phyloP scores from a whole-genome alignment of 2,888 invertebrate genomes.

The Loripinus fragilis region DNA sequence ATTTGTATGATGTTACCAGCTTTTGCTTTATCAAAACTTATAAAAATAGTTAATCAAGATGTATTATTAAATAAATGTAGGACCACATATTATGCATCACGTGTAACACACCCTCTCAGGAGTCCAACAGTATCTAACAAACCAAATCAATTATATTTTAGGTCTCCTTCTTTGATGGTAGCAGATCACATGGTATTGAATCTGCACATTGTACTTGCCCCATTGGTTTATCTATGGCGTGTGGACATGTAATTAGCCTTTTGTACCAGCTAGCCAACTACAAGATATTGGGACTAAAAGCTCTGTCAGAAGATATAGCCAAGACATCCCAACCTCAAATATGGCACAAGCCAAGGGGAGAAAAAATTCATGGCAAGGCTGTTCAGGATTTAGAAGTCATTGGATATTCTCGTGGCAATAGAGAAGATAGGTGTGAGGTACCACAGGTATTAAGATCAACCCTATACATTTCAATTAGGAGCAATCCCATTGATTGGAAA shows the following conservation, averaged over 20 bases:
- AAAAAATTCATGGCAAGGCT: not conserved
- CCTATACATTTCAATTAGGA: not conserved
- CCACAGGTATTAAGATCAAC: not conserved
- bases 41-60: not conserved
- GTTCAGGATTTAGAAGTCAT: not conserved
- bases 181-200: not conserved
- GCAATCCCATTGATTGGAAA: too few relatives aligned
- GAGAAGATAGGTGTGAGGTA: not conserved
- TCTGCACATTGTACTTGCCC: not conserved
- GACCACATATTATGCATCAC: not conserved
- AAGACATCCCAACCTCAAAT: too few relatives aligned
- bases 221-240: not conserved
- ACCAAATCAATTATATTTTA: not conserved
- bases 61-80: not conserved
- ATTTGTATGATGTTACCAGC: too few relatives aligned
- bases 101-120: not conserved
- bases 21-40: not conserved
- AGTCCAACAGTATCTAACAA: not conserved
- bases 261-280: conserved; percentile 1
- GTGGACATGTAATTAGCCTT: not conserved
- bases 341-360: not conserved
- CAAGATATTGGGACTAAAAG: not conserved
- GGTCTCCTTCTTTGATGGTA: not conserved
- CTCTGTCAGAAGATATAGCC: too few relatives aligned
- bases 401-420: not conserved